Evolutionary conservation across 2,888 invertebrate genomes (phyloP).

Genomic region (Drosophila tanythrix): DNA sequence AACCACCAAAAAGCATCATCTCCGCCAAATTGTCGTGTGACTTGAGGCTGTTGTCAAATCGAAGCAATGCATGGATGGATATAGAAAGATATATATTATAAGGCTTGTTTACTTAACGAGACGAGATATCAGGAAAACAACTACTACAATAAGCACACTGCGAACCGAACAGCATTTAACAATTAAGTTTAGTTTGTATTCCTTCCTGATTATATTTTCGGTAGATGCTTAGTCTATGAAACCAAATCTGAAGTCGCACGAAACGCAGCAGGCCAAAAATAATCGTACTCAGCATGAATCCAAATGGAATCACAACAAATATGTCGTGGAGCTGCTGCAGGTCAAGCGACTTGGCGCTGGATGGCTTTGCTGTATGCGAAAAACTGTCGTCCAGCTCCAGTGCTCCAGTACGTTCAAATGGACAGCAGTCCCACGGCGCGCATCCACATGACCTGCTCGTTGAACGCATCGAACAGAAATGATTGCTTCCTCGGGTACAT

Average conservation of each 20-base stretch:
- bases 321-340: not conserved
- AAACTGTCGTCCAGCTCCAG: slow-evolving; percentile 31
- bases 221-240: not conserved
- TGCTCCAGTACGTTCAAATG: slow-evolving; percentile 51
- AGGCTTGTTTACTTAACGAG: no score
- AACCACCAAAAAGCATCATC: not conserved
- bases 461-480: slow-evolving; percentile 64
- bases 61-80: not conserved
- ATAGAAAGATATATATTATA: no score
- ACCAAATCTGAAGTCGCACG: slow-evolving; percentile 3
- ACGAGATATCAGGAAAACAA: no score
- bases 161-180: not conserved
- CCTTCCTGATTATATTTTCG: not conserved
- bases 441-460: slow-evolving; percentile 63
- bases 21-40: not conserved
- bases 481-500: slow-evolving; percentile 75
- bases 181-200: not conserved
- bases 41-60: not conserved
- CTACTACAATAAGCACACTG: not conserved
- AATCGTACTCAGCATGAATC: not conserved
- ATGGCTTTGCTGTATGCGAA: not conserved
- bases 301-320: not conserved
- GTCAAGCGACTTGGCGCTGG: no score
- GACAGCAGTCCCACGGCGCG: slow-evolving; percentile 63
- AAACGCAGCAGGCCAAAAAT: not conserved